Evolutionary conservation across 2,113 vertebrate species (phyloP), one percentile per base, ranked within the genome.

Genomic region (Rattus rattus): DNA sequence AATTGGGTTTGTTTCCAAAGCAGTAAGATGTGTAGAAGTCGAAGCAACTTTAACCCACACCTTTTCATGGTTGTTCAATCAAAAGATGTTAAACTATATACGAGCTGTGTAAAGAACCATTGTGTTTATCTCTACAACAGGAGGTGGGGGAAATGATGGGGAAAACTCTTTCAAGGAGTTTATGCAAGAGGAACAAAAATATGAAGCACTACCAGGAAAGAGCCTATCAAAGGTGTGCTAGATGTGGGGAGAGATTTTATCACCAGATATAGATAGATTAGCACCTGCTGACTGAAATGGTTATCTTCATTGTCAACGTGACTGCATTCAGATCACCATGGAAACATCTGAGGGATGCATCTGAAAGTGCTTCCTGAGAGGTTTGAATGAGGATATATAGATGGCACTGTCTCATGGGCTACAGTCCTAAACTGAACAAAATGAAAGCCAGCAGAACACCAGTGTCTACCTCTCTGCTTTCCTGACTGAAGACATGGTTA

Each of bases 1-100:
- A 95, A 92, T 75, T 94, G 67, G 39, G 12, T 96, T 59, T 93
- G 17, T 93, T 75, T 59, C 90, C 22, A 97, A 88, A 93, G 72
- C 86, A 93, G 63, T 39, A 90, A 72, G 22, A 80, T 93, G 12
- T 84, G 63, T 56, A 85, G n/a, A 94, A 86, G n/a, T 52, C 63
- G 30, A 97, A 17, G 28, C 56, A 90, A 84, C 33, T 87, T 70
- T 30, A 13, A 52, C 39, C 30, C 5, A 33, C 2, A 16, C 13
- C 39, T 17, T 63, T 81, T 7, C 73, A 70, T 56, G 47, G 5
- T 22, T 89, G 4, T 91, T 96, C 84, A 84, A 63, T 77, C 91
- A 89, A 69, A 73, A 76, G 59, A 54, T 87, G 93, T 54, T 52
- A n/a, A 97, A 69, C 93, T 89, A 63, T 59, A 28, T 8, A 17